A percentile compares a stretch with the other conserved stretches of the same genome.
These are phyloP conservation scores for Tyrannus savana DNA, from an alignment of 2,113 vertebrate species.

Conservation along the genomic window DNA sequence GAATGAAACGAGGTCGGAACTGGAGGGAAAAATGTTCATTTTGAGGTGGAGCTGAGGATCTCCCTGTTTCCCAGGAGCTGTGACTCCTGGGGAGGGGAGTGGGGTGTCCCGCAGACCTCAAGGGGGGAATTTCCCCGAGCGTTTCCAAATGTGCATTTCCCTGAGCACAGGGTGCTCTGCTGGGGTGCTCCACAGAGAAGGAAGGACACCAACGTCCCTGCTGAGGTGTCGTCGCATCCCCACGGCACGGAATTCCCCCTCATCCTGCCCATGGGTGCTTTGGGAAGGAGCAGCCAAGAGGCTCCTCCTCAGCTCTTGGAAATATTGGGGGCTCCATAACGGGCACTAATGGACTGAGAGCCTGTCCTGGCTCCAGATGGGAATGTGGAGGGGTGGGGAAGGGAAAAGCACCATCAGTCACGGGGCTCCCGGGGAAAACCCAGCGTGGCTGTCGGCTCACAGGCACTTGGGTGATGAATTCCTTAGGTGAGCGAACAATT, in stretches of 20 bases:
- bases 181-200: background rate
- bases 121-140: background rate
- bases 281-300: background rate
- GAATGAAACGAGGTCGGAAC: background rate
- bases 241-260: accelerated
- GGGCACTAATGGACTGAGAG: background rate
- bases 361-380: background rate
- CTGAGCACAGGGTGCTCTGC: background rate
- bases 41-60: background rate
- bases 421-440: background rate
- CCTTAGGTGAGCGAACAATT: background rate
- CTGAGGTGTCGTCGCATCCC: background rate
- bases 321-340: background rate
- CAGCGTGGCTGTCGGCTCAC: background rate
- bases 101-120: background rate
- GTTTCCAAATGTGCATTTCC: background rate
- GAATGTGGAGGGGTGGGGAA: background rate
- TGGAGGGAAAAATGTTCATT: slow-evolving; percentile 42
- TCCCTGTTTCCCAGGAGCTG: background rate
- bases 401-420: background rate
- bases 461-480: background rate
- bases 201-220: background rate
- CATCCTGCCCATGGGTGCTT: background rate
- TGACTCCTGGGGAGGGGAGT: accelerated
- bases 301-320: background rate